These are phyloP conservation scores for Spodoptera frugiperda DNA, from an alignment of 1,140 invertebrate genomes.

Conservation along the genomic window DNA sequence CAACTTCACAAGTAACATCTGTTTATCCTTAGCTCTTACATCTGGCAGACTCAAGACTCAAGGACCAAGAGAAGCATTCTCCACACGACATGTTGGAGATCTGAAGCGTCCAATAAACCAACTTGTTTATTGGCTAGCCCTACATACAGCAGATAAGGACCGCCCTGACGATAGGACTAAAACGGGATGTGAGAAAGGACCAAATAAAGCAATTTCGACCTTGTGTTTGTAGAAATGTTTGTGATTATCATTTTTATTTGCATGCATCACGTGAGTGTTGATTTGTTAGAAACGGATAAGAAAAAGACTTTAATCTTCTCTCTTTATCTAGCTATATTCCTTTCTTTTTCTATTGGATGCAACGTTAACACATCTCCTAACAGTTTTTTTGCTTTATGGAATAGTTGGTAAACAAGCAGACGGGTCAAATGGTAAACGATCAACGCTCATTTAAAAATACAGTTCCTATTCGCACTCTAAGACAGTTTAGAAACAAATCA, in stretches of 20 bases:
- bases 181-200: constrained; percentile 6
- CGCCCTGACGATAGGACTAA: constrained; percentile 40
- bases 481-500: no score
- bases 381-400: no score
- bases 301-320: no score
- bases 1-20: constrained; percentile 5
- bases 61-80: constrained; percentile 20
- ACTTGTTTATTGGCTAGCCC: constrained; percentile 65
- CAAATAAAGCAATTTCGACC: not conserved
- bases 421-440: no score
- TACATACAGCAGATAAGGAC: constrained; percentile 46
- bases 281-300: not conserved
- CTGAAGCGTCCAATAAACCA: constrained; percentile 61
- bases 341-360: no score
- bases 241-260: constrained; percentile 6
- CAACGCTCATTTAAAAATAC: no score
- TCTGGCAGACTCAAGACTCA: not conserved
- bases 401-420: no score
- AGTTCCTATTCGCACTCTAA: no score
- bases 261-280: not conserved
- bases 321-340: no score
- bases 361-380: no score
- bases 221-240: constrained; percentile 12
- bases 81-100: constrained; percentile 54
- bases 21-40: constrained; percentile 14